Percentiles rank a stretch among this genome's conserved stretches.
Evolutionary conservation across 2,113 vertebrate species (phyloP).

Genomic region (Eublepharis macularius): DNA sequence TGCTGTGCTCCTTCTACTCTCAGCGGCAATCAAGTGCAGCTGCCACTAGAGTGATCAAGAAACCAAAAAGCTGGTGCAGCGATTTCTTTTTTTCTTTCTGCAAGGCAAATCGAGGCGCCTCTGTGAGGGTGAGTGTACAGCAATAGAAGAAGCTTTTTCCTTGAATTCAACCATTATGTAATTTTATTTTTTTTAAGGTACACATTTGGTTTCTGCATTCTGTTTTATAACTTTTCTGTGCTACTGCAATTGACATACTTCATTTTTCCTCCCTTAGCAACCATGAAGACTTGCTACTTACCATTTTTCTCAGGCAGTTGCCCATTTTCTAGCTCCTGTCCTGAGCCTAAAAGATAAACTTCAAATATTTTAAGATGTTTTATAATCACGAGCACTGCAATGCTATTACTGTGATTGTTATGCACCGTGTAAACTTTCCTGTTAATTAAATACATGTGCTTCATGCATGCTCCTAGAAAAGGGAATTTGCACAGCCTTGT

Average conservation of each 20-base stretch:
- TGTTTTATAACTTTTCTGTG: neutral
- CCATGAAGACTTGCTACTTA: neutral
- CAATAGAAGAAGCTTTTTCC: neutral
- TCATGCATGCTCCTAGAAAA: neutral
- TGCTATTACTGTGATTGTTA: neutral
- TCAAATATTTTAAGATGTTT: slow-evolving; percentile 2
- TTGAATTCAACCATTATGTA: neutral
- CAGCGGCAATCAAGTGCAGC: neutral
- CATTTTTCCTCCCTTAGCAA: neutral
- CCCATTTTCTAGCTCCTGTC: slow-evolving; percentile 12
- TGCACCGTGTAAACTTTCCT: neutral
- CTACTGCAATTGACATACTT: neutral
- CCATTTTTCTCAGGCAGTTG: neutral
- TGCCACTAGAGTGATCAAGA: neutral
- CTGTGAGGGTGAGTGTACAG: neutral
- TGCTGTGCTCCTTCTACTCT: neutral
- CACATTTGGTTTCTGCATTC: neutral
- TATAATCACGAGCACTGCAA: neutral
- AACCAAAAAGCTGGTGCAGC: neutral
- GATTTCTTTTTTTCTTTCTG: neutral
- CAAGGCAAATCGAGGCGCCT: neutral
- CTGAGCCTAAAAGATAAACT: slow-evolving; percentile 15
- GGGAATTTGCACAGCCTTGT: neutral
- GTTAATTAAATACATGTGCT: neutral
- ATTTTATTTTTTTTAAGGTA: neutral